Evolutionary conservation across 2,888 invertebrate species (phyloP).

Genomic region (Heteropelma amictum): DNA sequence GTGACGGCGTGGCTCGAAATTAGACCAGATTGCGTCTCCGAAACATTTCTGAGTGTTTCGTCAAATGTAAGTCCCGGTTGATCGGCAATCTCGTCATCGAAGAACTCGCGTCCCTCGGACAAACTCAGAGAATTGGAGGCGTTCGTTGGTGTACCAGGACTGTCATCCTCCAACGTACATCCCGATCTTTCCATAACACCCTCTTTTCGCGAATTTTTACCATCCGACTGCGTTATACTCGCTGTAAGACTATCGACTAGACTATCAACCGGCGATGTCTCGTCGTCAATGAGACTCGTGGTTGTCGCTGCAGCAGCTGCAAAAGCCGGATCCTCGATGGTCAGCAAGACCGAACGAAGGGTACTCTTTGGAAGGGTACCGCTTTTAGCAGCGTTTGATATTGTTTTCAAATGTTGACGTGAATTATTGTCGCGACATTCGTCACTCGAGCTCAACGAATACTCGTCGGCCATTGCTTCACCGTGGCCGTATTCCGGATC

Average conservation of each 20-base stretch:
- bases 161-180: slow-evolving; percentile 74
- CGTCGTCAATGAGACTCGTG: slow-evolving; percentile 87
- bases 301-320: slow-evolving; percentile 85
- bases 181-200: slow-evolving; percentile 76
- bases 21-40: slow-evolving; percentile 60
- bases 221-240: slow-evolving; percentile 74
- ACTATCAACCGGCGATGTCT: slow-evolving; percentile 91
- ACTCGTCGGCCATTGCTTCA: slow-evolving; percentile 83
- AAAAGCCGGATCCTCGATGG: slow-evolving; percentile 87
- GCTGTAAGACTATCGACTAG: slow-evolving; percentile 85
- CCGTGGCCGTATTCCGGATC: slow-evolving; percentile 81
- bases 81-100: slow-evolving; percentile 95
- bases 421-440: slow-evolving; percentile 71
- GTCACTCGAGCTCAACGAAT: slow-evolving; percentile 78
- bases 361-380: slow-evolving; percentile 69
- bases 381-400: slow-evolving; percentile 65
- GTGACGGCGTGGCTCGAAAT: slow-evolving; percentile 64
- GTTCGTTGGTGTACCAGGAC: slow-evolving; percentile 89
- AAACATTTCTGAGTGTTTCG: slow-evolving; percentile 78
- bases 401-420: slow-evolving; percentile 67
- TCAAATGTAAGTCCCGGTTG: slow-evolving; percentile 91
- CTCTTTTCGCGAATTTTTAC: slow-evolving; percentile 78
- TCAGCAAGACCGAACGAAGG: slow-evolving; percentile 80
- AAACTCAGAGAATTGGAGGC: slow-evolving; percentile 87
- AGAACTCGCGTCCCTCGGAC: slow-evolving; percentile 90